Evolutionary conservation across 2,888 invertebrate species (phyloP), one percentile per base, ranked within the genome.

Genomic region (Orgyia antiqua): DNA sequence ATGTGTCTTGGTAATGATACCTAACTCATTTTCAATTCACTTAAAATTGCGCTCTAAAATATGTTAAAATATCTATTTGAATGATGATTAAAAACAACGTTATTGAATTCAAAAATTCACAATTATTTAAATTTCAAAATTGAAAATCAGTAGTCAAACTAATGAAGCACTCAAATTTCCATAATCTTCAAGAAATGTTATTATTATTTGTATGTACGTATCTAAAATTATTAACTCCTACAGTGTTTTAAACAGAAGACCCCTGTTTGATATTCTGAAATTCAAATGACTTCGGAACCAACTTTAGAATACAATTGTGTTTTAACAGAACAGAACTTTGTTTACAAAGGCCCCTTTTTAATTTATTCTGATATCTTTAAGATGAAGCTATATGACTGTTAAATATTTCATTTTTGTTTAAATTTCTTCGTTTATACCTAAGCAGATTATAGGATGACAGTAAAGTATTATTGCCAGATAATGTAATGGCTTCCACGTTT

Each of bases 221-320:
- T 39, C 38, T 50, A 36, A 50, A 57, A 54, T 53, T 56, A 54
- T 54, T 40, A 47, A 49, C 42, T 54, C 43, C 36, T 29, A 50
- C 39, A 41, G 28, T n/a, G n/a, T 43, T 53, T 47, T 42, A 47
- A 58, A 60, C 58, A 59, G 56, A 58, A 54, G 58, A 59, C 49
- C 58, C 59, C 58, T 58, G 66, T 46, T 75, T 73, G 64, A 72
- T 75, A 78, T 78, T 80, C 76, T 66, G 70, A 80, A 76, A 73
- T 78, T 78, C 71, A 79, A 80, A 82, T 82, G 66, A 72, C 71
- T 73, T 70, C 50, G 69, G 57, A 62, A 63, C 67, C 58, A 62
- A 75, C 63, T 78, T 72, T 58, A 56, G 61, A 72, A 71, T 59
- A 73, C 70, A 75, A 69, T 73, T 65, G 68, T 59, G 53, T 68